These are phyloP conservation scores for Platycheirus rosarum DNA, from an alignment of 2,888 invertebrate species.

Conservation along the genomic window DNA sequence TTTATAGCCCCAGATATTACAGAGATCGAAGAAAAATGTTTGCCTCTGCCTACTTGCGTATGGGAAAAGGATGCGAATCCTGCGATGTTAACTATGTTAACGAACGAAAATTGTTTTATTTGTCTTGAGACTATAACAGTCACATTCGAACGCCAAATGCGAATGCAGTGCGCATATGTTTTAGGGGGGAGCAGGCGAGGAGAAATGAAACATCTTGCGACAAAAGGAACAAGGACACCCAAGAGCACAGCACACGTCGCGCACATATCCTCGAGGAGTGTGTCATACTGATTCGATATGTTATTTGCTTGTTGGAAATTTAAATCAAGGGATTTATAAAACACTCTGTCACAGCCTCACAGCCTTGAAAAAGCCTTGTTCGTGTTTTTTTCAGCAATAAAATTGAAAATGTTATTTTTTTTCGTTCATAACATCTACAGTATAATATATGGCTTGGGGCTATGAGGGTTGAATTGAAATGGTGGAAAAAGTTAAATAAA, in stretches of 20 bases:
- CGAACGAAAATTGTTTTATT: constrained; percentile 58
- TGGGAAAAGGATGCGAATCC: constrained; percentile 1
- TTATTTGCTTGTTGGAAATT: constrained; percentile 20
- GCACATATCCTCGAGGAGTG: constrained; percentile 13
- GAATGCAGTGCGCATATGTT: constrained; percentile 23
- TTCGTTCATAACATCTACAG: neutral
- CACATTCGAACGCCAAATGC: constrained; percentile 1
- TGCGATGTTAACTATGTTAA: neutral
- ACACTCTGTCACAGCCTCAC: constrained; percentile 37
- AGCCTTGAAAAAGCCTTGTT: constrained; percentile 30
- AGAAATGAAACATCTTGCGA: neutral
- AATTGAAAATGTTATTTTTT: constrained; percentile 59
- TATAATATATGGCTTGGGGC: neutral
- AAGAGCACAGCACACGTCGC: neutral
- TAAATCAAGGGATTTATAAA: constrained; percentile 54
- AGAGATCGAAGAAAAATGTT: constrained; percentile 47
- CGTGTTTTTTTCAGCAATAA: constrained; percentile 31
- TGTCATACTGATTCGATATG: constrained; percentile 40
- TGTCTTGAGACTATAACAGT: constrained; percentile 43
- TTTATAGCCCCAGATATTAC: constrained; percentile 58
- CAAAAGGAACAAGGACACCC: constrained; percentile 12
- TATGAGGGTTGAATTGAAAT: neutral
- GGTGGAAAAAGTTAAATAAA: constrained; percentile 22
- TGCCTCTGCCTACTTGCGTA: neutral
- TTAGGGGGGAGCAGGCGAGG: neutral